Evolutionary conservation across 2,888 invertebrate genomes (phyloP).

Genomic region (Andrena marginata): DNA sequence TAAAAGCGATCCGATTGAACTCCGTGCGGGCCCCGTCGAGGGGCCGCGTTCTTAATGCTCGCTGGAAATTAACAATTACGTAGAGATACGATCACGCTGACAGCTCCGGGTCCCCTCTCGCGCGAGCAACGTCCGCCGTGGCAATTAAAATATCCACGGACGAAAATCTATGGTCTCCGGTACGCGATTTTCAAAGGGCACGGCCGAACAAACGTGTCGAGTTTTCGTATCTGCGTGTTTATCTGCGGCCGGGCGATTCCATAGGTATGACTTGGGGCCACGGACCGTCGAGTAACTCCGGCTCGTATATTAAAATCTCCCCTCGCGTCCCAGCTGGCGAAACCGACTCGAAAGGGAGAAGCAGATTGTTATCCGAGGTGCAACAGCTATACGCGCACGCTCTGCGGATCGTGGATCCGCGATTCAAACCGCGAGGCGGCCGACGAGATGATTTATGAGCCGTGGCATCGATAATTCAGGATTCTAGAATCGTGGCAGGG

Average conservation of each 20-base stretch:
- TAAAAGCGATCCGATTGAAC: not conserved
- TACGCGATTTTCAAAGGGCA: slow-evolving; percentile 32
- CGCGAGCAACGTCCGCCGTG: not conserved
- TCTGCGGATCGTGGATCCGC: slow-evolving; percentile 35
- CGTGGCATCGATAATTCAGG: slow-evolving; percentile 22
- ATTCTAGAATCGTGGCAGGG: slow-evolving; percentile 18
- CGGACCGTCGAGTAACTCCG: slow-evolving; percentile 38
- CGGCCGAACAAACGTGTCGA: slow-evolving; percentile 47
- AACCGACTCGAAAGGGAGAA: slow-evolving; percentile 49
- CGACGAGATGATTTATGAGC: slow-evolving; percentile 46
- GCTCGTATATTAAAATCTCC: slow-evolving; percentile 65
- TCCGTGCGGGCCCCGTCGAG: not conserved
- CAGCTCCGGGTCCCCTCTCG: not conserved
- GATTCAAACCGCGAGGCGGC: slow-evolving; percentile 8
- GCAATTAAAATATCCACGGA: slow-evolving; percentile 47
- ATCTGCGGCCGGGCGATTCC: slow-evolving; percentile 48
- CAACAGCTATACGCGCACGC: slow-evolving; percentile 48
- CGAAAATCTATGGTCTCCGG: slow-evolving; percentile 30
- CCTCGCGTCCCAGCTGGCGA: slow-evolving; percentile 48
- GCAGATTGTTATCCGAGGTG: slow-evolving; percentile 63
- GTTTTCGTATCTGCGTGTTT: slow-evolving; percentile 53
- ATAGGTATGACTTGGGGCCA: slow-evolving; percentile 41
- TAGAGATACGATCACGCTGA: slow-evolving; percentile 17
- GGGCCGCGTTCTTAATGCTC: not conserved
- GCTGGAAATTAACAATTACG: slow-evolving; percentile 33